Evolutionary conservation across 2,113 vertebrate genomes (phyloP).

Genomic region (Istiophorus platypterus): DNA sequence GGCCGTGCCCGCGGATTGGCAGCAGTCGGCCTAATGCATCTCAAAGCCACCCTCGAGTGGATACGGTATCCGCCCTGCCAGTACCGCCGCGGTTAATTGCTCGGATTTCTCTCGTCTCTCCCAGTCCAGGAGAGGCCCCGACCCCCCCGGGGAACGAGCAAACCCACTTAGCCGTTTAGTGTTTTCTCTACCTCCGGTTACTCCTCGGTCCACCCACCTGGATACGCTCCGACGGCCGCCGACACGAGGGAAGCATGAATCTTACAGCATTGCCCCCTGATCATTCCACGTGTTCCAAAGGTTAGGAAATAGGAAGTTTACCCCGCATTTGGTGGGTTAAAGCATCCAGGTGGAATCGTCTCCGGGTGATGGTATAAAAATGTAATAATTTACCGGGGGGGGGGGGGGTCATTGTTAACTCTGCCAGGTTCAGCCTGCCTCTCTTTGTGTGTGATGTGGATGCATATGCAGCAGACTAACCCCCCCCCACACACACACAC

Average conservation of each 20-base stretch:
- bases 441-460: background rate
- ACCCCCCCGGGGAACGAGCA: constrained; percentile 72
- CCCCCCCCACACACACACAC: too few species aligned
- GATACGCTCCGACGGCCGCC: constrained; percentile 59
- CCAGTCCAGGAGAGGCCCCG: constrained; percentile 59
- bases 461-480: constrained; percentile 13
- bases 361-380: background rate
- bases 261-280: constrained; percentile 51
- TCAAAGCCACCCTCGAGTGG: constrained; percentile 74
- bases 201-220: constrained; percentile 73
- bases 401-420: constrained; percentile 3
- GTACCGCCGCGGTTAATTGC: constrained; percentile 80
- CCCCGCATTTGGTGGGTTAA: constrained; percentile 35
- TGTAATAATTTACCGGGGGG: background rate
- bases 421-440: constrained; percentile 6
- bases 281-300: constrained; percentile 58
- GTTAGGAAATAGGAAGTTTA: constrained; percentile 51
- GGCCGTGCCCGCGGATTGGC: constrained; percentile 53
- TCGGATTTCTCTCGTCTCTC: constrained; percentile 69
- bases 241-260: constrained; percentile 59
- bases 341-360: constrained; percentile 16
- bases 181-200: constrained; percentile 67
- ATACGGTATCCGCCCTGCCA: constrained; percentile 71
- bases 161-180: constrained; percentile 78
- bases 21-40: constrained; percentile 73